Percentiles rank a stretch among this genome's conserved stretches.
Evolutionary conservation across 2,113 vertebrate species (phyloP).

Genomic region (Phoenicopterus ruber): DNA sequence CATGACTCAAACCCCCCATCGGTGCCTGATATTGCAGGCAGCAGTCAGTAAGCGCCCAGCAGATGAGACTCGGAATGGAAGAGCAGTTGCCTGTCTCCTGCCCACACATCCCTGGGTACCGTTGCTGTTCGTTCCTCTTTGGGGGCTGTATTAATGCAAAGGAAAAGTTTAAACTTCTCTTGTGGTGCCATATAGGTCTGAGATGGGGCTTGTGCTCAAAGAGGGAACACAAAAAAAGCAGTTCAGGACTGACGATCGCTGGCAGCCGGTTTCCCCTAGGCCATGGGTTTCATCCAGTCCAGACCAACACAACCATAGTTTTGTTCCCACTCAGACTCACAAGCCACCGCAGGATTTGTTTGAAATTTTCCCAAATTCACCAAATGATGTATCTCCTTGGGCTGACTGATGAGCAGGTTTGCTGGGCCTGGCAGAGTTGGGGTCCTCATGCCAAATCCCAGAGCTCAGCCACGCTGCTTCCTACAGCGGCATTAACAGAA

Average conservation of each 20-base stretch:
- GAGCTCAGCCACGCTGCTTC: rapidly evolving
- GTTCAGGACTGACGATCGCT: rapidly evolving
- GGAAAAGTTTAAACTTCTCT: neutral
- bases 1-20: rapidly evolving
- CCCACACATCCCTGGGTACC: neutral
- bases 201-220: neutral
- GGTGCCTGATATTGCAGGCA: neutral
- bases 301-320: neutral
- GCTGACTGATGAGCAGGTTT: neutral
- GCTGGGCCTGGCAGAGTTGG: neutral
- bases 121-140: rapidly evolving
- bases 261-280: neutral
- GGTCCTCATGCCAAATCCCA: neutral
- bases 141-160: neutral
- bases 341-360: rapidly evolving
- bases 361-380: neutral
- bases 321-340: neutral
- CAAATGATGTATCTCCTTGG: neutral
- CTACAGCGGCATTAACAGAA: rapidly evolving
- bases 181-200: rapidly evolving
- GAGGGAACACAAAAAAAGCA: neutral
- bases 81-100: neutral
- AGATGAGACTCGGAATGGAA: neutral
- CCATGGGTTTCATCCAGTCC: neutral
- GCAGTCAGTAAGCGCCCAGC: rapidly evolving